Conservation (phyloP, 2,797 vertebrate species). For the Dromococcyx pavoninus region DNA sequence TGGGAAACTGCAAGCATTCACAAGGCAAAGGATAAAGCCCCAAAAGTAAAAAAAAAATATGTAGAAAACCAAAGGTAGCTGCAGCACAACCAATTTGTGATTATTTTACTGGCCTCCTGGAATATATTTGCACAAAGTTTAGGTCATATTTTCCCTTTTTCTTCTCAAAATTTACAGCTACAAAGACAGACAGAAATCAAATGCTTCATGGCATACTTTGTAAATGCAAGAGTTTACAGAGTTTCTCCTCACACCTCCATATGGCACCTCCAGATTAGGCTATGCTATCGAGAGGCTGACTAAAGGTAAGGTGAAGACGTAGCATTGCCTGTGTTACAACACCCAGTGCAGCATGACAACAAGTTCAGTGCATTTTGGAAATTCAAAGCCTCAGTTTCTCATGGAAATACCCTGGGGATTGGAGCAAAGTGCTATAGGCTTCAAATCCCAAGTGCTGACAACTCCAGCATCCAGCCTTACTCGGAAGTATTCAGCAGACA, state of each 20-base stretch:
- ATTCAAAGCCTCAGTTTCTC: background rate
- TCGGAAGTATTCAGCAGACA: background rate
- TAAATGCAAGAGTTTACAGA: background rate
- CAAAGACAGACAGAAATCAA: background rate
- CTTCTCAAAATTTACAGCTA: background rate
- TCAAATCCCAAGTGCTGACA: background rate
- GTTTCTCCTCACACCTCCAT: background rate
- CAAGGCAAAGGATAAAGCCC: background rate
- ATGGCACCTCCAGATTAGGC: background rate
- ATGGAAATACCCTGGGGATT: background rate
- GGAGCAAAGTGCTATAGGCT: background rate
- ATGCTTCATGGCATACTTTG: background rate
- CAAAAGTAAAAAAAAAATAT: background rate
- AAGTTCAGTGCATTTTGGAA: background rate
- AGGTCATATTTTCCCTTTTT: background rate
- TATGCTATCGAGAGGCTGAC: background rate
- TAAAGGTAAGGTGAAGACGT: background rate
- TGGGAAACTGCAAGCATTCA: background rate
- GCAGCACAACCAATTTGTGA: background rate
- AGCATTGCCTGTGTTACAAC: background rate
- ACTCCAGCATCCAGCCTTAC: background rate
- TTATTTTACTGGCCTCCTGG: background rate
- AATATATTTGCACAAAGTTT: background rate
- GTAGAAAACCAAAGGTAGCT: background rate
- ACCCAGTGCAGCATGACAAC: fast-evolving